Base-by-base conservation (phyloP, 2,888 invertebrate genomes). In the Agrilus biguttatus region DNA sequence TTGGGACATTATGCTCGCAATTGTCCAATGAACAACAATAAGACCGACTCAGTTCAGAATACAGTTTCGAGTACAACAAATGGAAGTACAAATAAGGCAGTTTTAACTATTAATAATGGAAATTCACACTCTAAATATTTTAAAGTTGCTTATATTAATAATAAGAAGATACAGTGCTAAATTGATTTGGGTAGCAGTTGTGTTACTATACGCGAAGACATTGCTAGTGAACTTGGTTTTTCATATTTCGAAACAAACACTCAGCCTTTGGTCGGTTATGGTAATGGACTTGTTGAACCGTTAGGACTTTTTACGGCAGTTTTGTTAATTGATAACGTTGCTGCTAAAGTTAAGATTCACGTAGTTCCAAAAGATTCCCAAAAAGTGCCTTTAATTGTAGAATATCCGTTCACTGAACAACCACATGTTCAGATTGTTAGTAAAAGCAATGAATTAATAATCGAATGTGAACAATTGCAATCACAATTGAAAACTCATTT, bases 381-480 rank as follows among this genome's bases (percentile, higher is more conserved):
- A 43, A 40, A 42, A 23, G 49, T 52, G 14, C 44, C 50, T 1
- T 39, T 55, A 8, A 36, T 55, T 35, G 45, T 55, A 17, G 52
- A 52, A 6, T 53, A 55, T 43, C 50, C 51, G 13, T 55, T 45
- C 37, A 52, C 51, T 5, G 51, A 53, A 33, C 48, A 53, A 36
- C 37, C 44, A 3, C 47, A 49, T 14, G 44, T 53, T 4, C 33
- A 45, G 14, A 49, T 54, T 5, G 37, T 49, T 1, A 52, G 49
- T 40, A 49, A 33, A 13, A 37, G 8, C 12, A 47, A 46, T 7
- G 41, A 41, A n/a, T 36, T 53, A 14, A 41, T 37, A 14, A 46
- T 51, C 6, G n/a, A 47, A 33, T 33, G 35, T 17, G n/a, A 47
- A 34, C 36, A 17, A 12, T 43, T 47, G 37, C 12, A 14, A 6